phyloP scores from a whole-genome alignment of 2,888 invertebrate genomes.

The Monopis laevigella region DNA sequence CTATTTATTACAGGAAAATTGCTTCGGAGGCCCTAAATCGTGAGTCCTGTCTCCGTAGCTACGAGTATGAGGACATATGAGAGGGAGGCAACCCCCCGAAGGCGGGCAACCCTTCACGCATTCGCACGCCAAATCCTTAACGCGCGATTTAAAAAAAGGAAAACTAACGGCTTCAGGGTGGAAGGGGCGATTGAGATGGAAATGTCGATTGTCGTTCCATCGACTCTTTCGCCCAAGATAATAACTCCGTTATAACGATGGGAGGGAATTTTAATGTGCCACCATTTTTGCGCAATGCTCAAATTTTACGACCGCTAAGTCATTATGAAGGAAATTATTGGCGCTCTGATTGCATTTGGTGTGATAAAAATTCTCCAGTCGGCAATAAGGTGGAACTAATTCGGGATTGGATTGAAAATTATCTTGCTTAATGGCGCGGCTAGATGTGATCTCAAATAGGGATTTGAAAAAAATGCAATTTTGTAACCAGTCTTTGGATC shows the following conservation, averaged over 20 bases:
- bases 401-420: conserved; percentile 49
- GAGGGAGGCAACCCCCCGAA: conserved; percentile 30
- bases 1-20: conserved; percentile 35
- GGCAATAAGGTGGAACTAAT: conserved; percentile 67
- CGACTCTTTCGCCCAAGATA: conserved; percentile 12
- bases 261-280: conserved; percentile 67
- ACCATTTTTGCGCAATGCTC: conserved; percentile 68
- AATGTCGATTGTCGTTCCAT: conserved; percentile 39
- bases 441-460: conserved; percentile 1
- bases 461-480: too few relatives aligned
- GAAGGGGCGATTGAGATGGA: conserved; percentile 48
- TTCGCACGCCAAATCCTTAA: conserved; percentile 64
- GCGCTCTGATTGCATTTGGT: conserved; percentile 65
- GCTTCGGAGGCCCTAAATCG: conserved; percentile 28
- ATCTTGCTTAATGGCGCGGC: conserved; percentile 26
- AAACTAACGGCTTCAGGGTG: conserved; percentile 43
- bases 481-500: too few relatives aligned
- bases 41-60: conserved; percentile 21
- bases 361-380: conserved; percentile 66
- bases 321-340: conserved; percentile 68
- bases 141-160: conserved; percentile 66
- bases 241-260: conserved; percentile 57
- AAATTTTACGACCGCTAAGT: conserved; percentile 64
- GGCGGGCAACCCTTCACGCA: conserved; percentile 54
- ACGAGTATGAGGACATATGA: conserved; percentile 55